Base-by-base conservation (phyloP, 2,113 vertebrate genomes). In the Pyrgilauda ruficollis region DNA sequence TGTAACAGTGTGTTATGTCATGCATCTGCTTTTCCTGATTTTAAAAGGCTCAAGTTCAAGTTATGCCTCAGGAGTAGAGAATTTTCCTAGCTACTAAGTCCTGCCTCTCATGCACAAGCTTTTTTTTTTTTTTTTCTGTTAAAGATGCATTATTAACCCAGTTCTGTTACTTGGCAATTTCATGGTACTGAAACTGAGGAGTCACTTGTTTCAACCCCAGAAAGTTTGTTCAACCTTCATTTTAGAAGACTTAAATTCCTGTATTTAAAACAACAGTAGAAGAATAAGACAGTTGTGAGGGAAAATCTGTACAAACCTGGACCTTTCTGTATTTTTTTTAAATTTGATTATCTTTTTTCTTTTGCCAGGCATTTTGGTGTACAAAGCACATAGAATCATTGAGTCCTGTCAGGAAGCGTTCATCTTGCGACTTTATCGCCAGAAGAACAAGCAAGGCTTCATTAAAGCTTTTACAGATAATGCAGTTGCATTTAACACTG, bases 391-490 rank as follows among this genome's bases (percentile, higher is more conserved):
- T 81, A 94, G 98, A 94, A 99, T 99, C 78, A 99, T 99, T 2
- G 99, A 99, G 87, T 99, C 99, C 6, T 99, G 99, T 95, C 99
- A 99, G 82, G 99, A 99, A 96, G 99, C 99, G 0, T 99, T 99
- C 96, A 99, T 99, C 97, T 95, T 99, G 67, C 98, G 99, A 21
- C 98, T 99, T 69, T 99, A 99, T 94, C 98, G 99, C 63, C 99
- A 99, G 97, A 99, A 99, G 98, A 99, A 99, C 96, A 99, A 99
- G 94, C 98, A 98, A 0, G 99, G 99, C 44, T 99, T 99, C 96
- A 99, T 99, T 79, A 99, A 99, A 97, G 99, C 99, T 79, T 99
- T 99, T 96, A 99, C 99, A 21, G 99, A 99, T 96, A 99, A 99
- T n/a, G 98, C 99, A 6, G 97, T 98, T 3, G 98, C 99, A 47